Evolutionary conservation across 2,888 invertebrate species (phyloP).

Genomic region (Geophilus truncorum): DNA sequence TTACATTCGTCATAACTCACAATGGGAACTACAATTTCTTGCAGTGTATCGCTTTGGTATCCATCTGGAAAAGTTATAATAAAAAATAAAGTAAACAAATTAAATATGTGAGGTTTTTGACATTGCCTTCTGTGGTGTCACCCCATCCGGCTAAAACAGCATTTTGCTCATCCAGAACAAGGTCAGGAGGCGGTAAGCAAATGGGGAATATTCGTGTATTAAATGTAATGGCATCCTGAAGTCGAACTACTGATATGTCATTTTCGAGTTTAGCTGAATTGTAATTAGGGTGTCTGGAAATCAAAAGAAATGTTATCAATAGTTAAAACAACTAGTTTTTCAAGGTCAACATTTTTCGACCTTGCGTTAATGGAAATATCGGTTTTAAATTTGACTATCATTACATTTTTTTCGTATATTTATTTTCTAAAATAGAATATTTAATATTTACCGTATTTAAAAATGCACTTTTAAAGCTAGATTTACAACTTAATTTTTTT

Average conservation of each 20-base stretch:
- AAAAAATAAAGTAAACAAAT: background rate
- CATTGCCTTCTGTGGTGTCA: background rate
- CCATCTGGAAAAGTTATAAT: background rate
- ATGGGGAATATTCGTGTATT: background rate
- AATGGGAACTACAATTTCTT: background rate
- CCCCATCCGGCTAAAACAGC: conserved; percentile 29
- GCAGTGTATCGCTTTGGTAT: background rate
- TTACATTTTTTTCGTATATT: background rate
- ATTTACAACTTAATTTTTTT: too few relatives aligned
- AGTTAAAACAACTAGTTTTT: too few relatives aligned
- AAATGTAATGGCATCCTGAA: background rate
- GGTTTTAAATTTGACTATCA: background rate
- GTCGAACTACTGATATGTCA: background rate
- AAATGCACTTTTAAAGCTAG: too few relatives aligned
- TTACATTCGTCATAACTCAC: background rate
- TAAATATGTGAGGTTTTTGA: background rate
- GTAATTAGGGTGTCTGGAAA: conserved; percentile 6
- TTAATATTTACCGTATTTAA: too few relatives aligned
- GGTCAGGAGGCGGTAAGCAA: conserved; percentile 23
- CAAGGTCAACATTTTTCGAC: too few relatives aligned
- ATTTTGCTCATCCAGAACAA: conserved; percentile 11
- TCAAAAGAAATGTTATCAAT: background rate
- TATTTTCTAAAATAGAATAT: too few relatives aligned
- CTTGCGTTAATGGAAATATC: too few relatives aligned
- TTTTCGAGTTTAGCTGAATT: background rate